Base-by-base conservation (phyloP, 2,113 vertebrate genomes). In the Zingel zingel region DNA sequence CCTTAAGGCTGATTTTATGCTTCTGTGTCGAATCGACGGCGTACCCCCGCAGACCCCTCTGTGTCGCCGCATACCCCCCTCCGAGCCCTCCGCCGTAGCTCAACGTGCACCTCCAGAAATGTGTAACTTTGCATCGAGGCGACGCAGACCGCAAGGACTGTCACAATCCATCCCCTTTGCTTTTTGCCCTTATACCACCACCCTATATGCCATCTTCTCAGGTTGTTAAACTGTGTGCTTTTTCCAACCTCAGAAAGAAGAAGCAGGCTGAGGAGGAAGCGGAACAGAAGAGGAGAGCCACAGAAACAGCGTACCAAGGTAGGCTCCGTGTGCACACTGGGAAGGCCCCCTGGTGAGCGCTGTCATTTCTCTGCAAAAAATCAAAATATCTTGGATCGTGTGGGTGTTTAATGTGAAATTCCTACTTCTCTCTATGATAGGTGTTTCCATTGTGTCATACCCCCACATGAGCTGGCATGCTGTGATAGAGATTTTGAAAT, bases 221-320 rank as follows among this genome's bases (percentile, higher is more conserved):
- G 7, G 21, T 30, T 61, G 9, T 36, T 27, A 25, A 79, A 56
- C 5, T 33, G 33, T 8, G 11, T 78, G 16, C 63, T 57, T 71
- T 39, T 16, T 54, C 25, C 13, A 39, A 56, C n/a, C 48, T 7
- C 81, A 99, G 98, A 94, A 99, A 98, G 91, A 99, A 97, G 93
- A 99, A 97, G 87, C 95, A 98, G 91, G 98, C 98, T 18, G 98
- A 99, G 67, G 98, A 99, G 33, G 98, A 99, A 73, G 98, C 98
- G 66, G 98, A 99, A 83, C 96, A 97, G 87, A 99, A 98, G 88
- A 97, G 96, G 90, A 99, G 97, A 93, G 97, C 98, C 82, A 99
- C 98, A 79, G 98, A 99, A 90, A 95, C 95, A 68, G 98, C 98
- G 14, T 99, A 96, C 94, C 98, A 98, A 88, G 97, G 98, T 99